Base-by-base conservation (phyloP, 2,888 invertebrate species). In the Anticlea derivata region DNA sequence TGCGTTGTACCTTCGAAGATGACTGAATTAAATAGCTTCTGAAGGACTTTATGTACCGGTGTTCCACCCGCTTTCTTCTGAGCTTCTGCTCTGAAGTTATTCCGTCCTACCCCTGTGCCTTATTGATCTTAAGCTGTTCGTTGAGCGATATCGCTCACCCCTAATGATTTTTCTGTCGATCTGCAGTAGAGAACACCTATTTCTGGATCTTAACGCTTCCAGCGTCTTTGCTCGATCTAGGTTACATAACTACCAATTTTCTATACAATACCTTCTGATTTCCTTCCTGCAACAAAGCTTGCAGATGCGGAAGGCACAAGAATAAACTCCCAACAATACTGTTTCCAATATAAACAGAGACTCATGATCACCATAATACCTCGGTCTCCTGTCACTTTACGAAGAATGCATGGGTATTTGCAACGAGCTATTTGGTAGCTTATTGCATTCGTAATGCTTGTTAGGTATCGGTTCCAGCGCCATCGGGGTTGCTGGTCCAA, bases 361-460 rank as follows among this genome's bases (percentile, higher is more conserved):
- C 17, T 46, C 46, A 37, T 41, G 40, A 30, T 46, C 45, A 30
- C 34, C 29, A 20, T 46, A 40, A 46, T 37, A 24, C 45, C 33
- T 34, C 10, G 23, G 38, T 34, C 45, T 6, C 43, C 27, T 52
- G 53, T 48, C 48, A 44, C 47, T 39, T 44, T 45, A 38, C 39
- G 10, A 34, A 48, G 46, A 49, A 56, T 52, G 48, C 53, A 45
- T 43, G 41, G 46, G 61, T 61, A 65, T 67, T 65, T 69, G 65
- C 65, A 66, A 66, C 61, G 51, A 55, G 61, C 64, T 61, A 58
- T 68, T 71, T 66, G 66, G 70, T 73, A 61, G 74, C 73, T 80
- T 82, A 83, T 83, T 82, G 82, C 78, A 70, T 78, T 78, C 72
- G 75, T 80, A 81, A 80, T 79, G 78, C 76, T 74, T 75, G 78